These are phyloP conservation scores for Bos indicus DNA, from an alignment of 2,113 vertebrate genomes.

Conservation along the genomic window DNA sequence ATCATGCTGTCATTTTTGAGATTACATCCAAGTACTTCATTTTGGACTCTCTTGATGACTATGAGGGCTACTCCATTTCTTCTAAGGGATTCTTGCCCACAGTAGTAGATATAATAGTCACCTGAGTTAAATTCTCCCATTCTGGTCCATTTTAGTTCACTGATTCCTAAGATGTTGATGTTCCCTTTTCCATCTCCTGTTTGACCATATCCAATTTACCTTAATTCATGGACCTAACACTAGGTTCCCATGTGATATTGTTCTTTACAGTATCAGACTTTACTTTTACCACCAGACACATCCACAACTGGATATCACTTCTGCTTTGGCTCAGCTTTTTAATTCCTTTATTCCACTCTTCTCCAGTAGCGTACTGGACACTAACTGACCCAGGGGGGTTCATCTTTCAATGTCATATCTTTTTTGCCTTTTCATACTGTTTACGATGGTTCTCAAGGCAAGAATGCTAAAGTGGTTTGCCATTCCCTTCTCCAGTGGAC, in stretches of 20 bases:
- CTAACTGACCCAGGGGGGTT: neutral
- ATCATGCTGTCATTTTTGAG: neutral
- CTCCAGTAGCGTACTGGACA: neutral
- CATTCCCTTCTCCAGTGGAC: neutral
- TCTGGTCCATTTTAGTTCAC: neutral
- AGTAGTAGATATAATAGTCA: neutral
- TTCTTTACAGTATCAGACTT: neutral
- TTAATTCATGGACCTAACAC: neutral
- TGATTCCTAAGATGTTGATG: neutral
- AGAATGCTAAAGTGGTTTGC: neutral
- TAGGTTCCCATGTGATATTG: neutral
- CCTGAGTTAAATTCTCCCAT: accelerated
- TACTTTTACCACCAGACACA: neutral
- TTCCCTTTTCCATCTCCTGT: neutral
- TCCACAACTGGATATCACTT: neutral
- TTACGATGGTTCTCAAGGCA: neutral
- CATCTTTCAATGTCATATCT: neutral
- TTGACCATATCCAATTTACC: neutral
- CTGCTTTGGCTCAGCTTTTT: neutral
- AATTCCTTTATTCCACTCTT: neutral
- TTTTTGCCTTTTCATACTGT: neutral
- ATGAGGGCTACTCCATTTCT: neutral
- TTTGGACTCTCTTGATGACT: neutral
- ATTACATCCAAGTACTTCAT: neutral
- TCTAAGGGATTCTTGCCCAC: neutral